Percentiles rank a stretch among this genome's conserved stretches.
phyloP scores from a whole-genome alignment of 2,113 vertebrate species.

The Motacilla alba region DNA sequence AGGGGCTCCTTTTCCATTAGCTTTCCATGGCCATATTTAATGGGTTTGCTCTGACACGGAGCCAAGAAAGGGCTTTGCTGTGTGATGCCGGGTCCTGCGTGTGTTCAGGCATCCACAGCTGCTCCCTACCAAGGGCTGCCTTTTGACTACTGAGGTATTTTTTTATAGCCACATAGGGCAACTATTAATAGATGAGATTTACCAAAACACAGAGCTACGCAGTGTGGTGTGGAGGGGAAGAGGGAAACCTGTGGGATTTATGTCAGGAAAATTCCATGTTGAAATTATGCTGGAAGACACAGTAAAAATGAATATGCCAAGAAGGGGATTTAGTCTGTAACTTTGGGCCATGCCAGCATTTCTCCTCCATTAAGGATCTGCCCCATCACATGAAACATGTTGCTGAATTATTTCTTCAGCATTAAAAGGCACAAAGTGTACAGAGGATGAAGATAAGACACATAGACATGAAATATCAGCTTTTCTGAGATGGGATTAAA shows the following conservation, averaged over 20 bases:
- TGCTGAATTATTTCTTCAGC: slow-evolving; percentile 17
- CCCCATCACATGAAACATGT: not conserved
- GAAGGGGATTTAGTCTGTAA: slow-evolving; percentile 13
- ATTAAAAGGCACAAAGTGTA: not conserved
- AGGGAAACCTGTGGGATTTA: slow-evolving; percentile 33
- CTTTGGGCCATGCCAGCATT: not conserved
- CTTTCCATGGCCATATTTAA: slow-evolving; percentile 51
- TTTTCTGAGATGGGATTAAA: slow-evolving; percentile 8
- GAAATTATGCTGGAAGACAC: slow-evolving; percentile 3
- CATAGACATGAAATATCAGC: not conserved
- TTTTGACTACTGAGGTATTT: slow-evolving; percentile 51
- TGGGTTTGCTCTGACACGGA: slow-evolving; percentile 44
- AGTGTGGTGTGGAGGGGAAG: not conserved
- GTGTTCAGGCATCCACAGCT: slow-evolving; percentile 39
- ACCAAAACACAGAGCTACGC: slow-evolving; percentile 22
- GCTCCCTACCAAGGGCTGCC: slow-evolving; percentile 37
- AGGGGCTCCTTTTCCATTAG: slow-evolving; percentile 46
- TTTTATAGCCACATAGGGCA: slow-evolving; percentile 64
- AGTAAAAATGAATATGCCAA: slow-evolving; percentile 11
- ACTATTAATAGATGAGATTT: slow-evolving; percentile 57
- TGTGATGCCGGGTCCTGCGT: not conserved
- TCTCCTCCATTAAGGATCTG: not conserved
- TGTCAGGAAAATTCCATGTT: slow-evolving; percentile 56
- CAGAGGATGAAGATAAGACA: slow-evolving; percentile 5
- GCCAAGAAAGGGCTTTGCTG: slow-evolving; percentile 50